Percentiles rank a stretch among this genome's conserved stretches.
Conservation (phyloP, 1,140 invertebrate genomes). For the Hirudo medicinalis region DNA sequence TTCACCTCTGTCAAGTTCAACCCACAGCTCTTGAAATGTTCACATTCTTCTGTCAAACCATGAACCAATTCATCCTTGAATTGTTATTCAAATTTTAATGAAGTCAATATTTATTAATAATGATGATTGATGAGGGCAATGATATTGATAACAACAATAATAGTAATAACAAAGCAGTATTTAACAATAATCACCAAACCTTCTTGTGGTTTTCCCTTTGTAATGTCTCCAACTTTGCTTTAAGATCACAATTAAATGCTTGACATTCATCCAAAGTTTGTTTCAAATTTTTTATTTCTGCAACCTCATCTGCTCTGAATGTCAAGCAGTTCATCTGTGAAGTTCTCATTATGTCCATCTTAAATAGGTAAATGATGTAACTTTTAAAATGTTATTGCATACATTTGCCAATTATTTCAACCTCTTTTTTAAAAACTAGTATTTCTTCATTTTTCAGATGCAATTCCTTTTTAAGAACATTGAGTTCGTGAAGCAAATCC, state of each 20-base stretch:
- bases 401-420: no score
- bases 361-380: no score
- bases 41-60: not conserved
- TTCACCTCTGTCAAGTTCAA: not conserved
- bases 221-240: not conserved
- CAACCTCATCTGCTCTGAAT: not conserved
- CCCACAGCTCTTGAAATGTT: not conserved
- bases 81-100: not conserved
- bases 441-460: no score
- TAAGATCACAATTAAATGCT: not conserved
- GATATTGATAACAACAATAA: not conserved
- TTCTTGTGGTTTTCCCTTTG: not conserved
- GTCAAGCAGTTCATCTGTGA: not conserved
- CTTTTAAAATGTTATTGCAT: no score
- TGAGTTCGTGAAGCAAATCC: no score
- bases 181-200: not conserved
- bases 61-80: not conserved
- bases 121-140: not conserved
- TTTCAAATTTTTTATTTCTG: constrained; percentile 1
- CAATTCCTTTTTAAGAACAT: no score
- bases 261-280: not conserved
- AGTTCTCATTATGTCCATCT: not conserved
- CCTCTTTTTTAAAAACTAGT: no score
- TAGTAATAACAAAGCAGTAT: not conserved
- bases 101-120: not conserved